Conservation (phyloP, 2,113 vertebrate species). For the Potamarius usumacintae region DNA sequence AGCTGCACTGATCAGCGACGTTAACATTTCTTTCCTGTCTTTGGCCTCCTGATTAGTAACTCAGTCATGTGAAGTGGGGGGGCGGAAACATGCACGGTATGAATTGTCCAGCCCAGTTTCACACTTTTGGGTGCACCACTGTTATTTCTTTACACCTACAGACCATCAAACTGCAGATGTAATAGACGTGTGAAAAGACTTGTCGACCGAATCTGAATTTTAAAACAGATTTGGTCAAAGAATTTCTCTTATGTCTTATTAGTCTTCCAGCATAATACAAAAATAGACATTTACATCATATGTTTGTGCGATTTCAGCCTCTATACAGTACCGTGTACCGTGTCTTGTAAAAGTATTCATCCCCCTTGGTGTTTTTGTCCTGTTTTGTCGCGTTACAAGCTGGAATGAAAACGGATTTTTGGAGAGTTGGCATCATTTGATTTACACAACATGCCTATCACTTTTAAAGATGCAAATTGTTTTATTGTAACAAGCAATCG, state of each 20-base stretch:
- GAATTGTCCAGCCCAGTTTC: neutral
- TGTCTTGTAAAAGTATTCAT: too few relatives aligned
- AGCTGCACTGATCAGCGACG: neutral
- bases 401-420: too few relatives aligned
- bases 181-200: neutral
- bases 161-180: neutral
- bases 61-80: neutral
- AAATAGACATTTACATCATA: neutral
- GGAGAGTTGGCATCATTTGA: too few relatives aligned
- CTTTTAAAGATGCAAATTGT: too few relatives aligned
- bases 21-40: neutral
- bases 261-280: neutral
- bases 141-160: neutral
- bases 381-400: too few relatives aligned
- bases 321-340: too few relatives aligned
- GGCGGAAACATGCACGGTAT: neutral
- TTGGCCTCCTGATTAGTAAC: neutral
- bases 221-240: neutral
- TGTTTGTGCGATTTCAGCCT: neutral
- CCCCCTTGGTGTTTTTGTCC: too few relatives aligned
- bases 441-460: too few relatives aligned
- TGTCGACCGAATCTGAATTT: neutral
- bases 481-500: too few relatives aligned
- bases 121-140: neutral
- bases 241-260: neutral